Evolutionary conservation across 2,797 vertebrate genomes (phyloP).

Genomic region (Lithobates pipiens): DNA sequence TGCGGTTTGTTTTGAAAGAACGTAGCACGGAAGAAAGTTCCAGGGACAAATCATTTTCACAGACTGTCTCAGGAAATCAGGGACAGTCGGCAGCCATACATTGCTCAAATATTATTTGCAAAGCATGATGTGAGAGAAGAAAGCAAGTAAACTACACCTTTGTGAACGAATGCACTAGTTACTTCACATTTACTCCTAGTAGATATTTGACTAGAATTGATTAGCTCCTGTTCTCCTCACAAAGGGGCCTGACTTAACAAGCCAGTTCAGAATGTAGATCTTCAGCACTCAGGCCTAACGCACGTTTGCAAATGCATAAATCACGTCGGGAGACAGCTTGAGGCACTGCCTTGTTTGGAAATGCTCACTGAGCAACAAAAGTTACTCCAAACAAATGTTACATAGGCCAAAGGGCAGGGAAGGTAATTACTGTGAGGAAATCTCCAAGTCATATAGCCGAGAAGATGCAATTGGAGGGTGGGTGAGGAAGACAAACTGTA

Average conservation of each 20-base stretch:
- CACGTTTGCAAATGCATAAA: slow-evolving; percentile 68
- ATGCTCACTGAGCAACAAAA: slow-evolving; percentile 70
- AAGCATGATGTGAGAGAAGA: too few species aligned
- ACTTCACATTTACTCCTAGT: slow-evolving; percentile 29
- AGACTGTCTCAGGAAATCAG: too few species aligned
- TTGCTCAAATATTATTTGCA: too few species aligned
- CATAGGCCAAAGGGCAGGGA: slow-evolving; percentile 75
- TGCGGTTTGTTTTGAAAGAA: too few species aligned
- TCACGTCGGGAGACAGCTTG: slow-evolving; percentile 70
- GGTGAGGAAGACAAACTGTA: slow-evolving; percentile 1
- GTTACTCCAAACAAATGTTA: slow-evolving; percentile 74
- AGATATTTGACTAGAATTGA: slow-evolving; percentile 54
- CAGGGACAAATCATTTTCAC: too few species aligned
- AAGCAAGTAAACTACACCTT: too few species aligned
- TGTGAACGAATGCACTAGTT: not conserved
- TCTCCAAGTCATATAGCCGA: slow-evolving; percentile 73
- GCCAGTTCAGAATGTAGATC: slow-evolving; percentile 39
- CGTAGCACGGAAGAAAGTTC: too few species aligned
- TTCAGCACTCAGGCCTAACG: slow-evolving; percentile 63
- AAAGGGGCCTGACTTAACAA: slow-evolving; percentile 22
- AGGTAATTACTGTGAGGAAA: slow-evolving; percentile 79
- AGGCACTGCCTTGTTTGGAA: slow-evolving; percentile 71
- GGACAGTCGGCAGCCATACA: too few species aligned
- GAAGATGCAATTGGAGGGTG: not conserved
- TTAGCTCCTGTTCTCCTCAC: slow-evolving; percentile 21